Evolutionary conservation across 2,888 invertebrate genomes (phyloP).

Genomic region (Tiphia femorata): DNA sequence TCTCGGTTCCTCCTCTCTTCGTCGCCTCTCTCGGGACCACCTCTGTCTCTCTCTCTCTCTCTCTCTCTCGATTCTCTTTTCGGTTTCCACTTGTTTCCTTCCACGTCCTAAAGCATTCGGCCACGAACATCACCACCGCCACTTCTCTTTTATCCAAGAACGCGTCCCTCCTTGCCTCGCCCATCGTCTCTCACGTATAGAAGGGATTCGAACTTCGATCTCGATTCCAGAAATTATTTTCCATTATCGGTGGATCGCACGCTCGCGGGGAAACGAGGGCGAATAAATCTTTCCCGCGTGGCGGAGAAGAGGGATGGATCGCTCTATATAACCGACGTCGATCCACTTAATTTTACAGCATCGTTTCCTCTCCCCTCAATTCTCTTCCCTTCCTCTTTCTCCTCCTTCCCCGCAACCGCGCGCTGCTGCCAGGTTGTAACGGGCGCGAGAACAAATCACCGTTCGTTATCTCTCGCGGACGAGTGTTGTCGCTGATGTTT

Average conservation of each 20-base stretch:
- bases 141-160: background rate
- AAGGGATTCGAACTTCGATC: background rate
- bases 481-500: background rate
- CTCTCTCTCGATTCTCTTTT: background rate
- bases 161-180: no score
- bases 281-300: background rate
- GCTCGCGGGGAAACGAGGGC: background rate
- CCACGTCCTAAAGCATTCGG: background rate
- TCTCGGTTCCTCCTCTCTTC: background rate
- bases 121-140: no score
- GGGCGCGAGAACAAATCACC: conserved; percentile 16
- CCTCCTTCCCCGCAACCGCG: background rate
- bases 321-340: no score
- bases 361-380: background rate
- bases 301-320: background rate
- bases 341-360: background rate
- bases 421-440: background rate
- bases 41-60: background rate
- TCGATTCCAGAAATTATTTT: background rate
- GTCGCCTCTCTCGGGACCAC: background rate
- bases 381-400: background rate
- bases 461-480: conserved; percentile 16
- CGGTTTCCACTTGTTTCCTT: background rate
- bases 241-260: background rate
- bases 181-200: background rate